phyloP scores from a whole-genome alignment of 2,888 invertebrate species.

The Leptinotarsa rubiginosa region DNA sequence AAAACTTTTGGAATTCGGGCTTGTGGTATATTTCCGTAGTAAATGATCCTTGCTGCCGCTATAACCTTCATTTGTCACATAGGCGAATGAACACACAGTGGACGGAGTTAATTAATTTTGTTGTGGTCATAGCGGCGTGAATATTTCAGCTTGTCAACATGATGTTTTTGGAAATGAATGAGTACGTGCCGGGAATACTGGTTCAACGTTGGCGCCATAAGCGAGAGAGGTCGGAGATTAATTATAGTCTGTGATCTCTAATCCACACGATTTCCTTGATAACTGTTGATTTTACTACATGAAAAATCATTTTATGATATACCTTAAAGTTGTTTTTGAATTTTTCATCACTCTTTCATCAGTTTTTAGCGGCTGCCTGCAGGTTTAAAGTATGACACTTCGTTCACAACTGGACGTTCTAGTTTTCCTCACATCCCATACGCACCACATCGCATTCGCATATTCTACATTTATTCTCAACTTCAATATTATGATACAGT shows the following conservation, averaged over 20 bases:
- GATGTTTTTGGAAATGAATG: slow-evolving; percentile 16
- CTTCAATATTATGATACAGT: too few relatives aligned
- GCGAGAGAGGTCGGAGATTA: not conserved
- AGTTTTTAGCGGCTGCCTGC: too few relatives aligned
- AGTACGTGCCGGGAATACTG: slow-evolving; percentile 1
- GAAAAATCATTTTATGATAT: not conserved
- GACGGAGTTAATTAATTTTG: slow-evolving; percentile 53
- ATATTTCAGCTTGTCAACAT: slow-evolving; percentile 15
- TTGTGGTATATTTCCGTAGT: not conserved
- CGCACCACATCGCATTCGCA: too few relatives aligned
- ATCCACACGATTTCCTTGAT: not conserved
- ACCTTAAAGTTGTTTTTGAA: too few relatives aligned
- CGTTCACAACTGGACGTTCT: too few relatives aligned
- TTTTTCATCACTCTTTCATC: too few relatives aligned
- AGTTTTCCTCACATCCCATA: too few relatives aligned
- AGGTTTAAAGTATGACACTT: too few relatives aligned
- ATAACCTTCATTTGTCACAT: slow-evolving; percentile 21
- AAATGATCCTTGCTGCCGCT: slow-evolving; percentile 15
- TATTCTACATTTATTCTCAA: too few relatives aligned
- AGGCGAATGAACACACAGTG: slow-evolving; percentile 9
- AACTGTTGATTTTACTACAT: not conserved
- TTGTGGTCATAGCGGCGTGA: slow-evolving; percentile 9
- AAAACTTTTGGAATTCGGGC: not conserved
- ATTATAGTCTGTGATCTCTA: not conserved
- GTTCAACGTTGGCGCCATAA: slow-evolving; percentile 3